These are phyloP conservation scores for Propithecus perrieri DNA, from an alignment of 2,797 vertebrate genomes.

Conservation along the genomic window DNA sequence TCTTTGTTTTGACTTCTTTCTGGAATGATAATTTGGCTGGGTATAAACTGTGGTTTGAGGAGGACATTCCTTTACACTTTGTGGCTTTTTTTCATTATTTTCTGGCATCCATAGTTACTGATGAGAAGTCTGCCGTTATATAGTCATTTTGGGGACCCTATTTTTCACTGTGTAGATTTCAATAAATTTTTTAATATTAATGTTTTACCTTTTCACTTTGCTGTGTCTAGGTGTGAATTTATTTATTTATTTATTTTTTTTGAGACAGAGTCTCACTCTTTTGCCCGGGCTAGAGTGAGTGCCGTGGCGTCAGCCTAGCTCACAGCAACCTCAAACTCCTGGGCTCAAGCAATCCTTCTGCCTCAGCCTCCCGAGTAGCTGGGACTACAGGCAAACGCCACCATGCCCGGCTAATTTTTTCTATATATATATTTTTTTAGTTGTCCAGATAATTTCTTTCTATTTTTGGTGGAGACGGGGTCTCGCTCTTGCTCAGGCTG, in stretches of 20 bases:
- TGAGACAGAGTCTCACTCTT: too few species aligned
- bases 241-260: not conserved
- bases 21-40: slow-evolving; percentile 17
- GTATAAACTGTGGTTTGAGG: slow-evolving; percentile 26
- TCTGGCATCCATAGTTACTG: not conserved
- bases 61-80: not conserved
- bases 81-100: not conserved
- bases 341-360: too few species aligned
- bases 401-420: too few species aligned
- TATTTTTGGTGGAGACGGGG: too few species aligned
- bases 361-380: too few species aligned
- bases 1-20: not conserved
- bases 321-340: too few species aligned
- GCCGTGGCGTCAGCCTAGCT: too few species aligned
- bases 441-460: too few species aligned
- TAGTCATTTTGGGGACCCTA: not conserved
- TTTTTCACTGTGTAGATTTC: not conserved
- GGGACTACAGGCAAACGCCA: too few species aligned
- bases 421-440: too few species aligned
- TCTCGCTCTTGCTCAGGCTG: too few species aligned
- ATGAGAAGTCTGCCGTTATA: not conserved
- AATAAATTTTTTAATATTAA: slow-evolving; percentile 30
- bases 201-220: not conserved
- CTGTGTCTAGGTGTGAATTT: not conserved
- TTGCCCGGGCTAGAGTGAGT: too few species aligned